A percentile compares a stretch with the other conserved stretches of the same genome.
Conservation (phyloP, 2,797 vertebrate species). For the Ictinia mississippiensis region DNA sequence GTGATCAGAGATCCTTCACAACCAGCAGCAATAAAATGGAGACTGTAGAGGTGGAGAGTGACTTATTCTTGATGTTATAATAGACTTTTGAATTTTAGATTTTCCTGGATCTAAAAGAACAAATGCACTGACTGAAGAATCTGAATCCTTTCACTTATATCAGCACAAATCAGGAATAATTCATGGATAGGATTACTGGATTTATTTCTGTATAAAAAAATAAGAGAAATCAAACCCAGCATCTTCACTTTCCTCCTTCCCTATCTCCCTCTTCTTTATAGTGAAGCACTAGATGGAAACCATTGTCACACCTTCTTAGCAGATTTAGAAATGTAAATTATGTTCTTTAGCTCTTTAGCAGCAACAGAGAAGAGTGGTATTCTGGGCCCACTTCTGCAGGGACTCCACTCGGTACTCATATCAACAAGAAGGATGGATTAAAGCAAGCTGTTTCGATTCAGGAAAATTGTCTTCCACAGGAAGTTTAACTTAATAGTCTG, state of each 20-base stretch:
- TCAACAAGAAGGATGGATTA: background rate
- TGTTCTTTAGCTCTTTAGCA: background rate
- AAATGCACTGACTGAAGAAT: background rate
- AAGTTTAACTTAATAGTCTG: background rate
- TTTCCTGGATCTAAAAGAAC: background rate
- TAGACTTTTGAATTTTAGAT: background rate
- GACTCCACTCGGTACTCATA: background rate
- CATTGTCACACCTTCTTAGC: background rate
- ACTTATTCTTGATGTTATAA: background rate
- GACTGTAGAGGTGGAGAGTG: constrained; percentile 13
- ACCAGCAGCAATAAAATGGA: constrained; percentile 59
- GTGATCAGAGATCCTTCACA: background rate
- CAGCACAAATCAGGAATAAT: background rate
- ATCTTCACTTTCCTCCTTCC: background rate
- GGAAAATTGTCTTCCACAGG: background rate
- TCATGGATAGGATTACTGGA: background rate
- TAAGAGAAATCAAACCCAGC: background rate
- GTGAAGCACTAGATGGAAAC: background rate
- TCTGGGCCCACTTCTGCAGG: background rate
- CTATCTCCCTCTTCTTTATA: background rate
- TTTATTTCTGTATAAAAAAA: background rate
- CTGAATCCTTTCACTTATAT: background rate
- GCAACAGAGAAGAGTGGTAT: background rate
- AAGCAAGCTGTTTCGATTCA: background rate
- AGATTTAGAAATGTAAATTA: background rate